Conservation (phyloP, 2,888 invertebrate species). For the Leucoptera coffeella region DNA sequence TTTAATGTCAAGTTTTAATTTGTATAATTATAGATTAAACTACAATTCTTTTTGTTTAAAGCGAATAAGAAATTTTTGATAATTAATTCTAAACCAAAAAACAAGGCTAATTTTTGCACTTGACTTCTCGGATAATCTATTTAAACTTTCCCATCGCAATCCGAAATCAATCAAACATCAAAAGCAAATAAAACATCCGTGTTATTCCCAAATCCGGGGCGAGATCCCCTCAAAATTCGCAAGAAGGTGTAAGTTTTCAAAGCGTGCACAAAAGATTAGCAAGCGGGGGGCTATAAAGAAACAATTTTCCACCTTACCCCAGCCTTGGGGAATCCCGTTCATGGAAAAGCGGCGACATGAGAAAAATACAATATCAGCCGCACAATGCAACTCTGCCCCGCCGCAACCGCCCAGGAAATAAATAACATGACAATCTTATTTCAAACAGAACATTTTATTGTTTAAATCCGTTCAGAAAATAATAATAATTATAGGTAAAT, state of each 20-base stretch:
- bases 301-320: conserved; percentile 40
- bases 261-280: conserved; percentile 29
- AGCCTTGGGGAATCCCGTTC: conserved; percentile 20
- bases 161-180: conserved; percentile 32
- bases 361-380: conserved; percentile 31
- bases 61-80: too few relatives aligned
- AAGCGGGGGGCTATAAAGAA: conserved; percentile 45
- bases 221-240: too few relatives aligned
- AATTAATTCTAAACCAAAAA: too few relatives aligned
- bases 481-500: conserved; percentile 20
- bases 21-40: too few relatives aligned
- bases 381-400: conserved; percentile 8
- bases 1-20: too few relatives aligned
- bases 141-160: conserved; percentile 14
- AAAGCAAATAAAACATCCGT: too few relatives aligned
- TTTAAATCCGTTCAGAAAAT: conserved; percentile 48
- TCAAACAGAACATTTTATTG: conserved; percentile 54
- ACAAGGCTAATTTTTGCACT: too few relatives aligned
- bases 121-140: too few relatives aligned
- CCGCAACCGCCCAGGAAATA: too few relatives aligned
- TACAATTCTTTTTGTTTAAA: too few relatives aligned
- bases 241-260: conserved; percentile 8
- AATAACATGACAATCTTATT: conserved; percentile 28
- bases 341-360: conserved; percentile 34
- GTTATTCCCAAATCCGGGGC: too few relatives aligned